Base-by-base conservation (phyloP, 2,113 vertebrate species). In the Dipodomys ordii region DNA sequence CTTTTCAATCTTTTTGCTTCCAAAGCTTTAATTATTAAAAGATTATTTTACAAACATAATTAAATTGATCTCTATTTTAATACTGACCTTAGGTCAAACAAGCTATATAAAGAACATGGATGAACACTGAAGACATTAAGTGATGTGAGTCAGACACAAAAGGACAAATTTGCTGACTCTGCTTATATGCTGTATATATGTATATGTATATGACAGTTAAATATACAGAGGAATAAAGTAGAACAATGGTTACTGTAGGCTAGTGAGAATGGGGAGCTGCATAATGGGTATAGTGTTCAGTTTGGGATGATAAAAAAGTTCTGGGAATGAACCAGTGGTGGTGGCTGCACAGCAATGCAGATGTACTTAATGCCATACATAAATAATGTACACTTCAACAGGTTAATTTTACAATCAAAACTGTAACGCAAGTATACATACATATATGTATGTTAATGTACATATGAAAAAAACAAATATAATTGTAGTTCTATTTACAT, bases 21-120 rank as follows among this genome's bases (percentile, higher is more conserved):
- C 27, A 4, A 76, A 27, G 22, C 11, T 22, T 76, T 76, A 46
- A 46, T 76, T 73, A 27, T 44, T 86, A 87, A 90, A 53, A 44
- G 8, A 53, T 9, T 53, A 87, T 30, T 84, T 93, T 23, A 67
- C 53, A 92, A 91, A 62, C 44, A 91, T 27, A 79, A 69, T 44
- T 68, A 53, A 87, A 64, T 11, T 78, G 60, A 74, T 9, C 46
- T 93, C 57, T 30, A 9, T 73, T 68, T 91, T 77, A 77, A 77
- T 44, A 77, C 25, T 7, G n/a, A 68, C 67, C 81, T 4, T 15
- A 68, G 27, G 18, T 86, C 71, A 71, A 87, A 73, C 35, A 73
- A 95, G 65, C 44, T 82, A 39, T 65, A 30, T 32, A 68, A 68
- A 28, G 28, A 68, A 68, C 67, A 68, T 13, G 3, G 10, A 74